Evolutionary conservation across 2,113 vertebrate species (phyloP).

Genomic region (Alectura lathami): DNA sequence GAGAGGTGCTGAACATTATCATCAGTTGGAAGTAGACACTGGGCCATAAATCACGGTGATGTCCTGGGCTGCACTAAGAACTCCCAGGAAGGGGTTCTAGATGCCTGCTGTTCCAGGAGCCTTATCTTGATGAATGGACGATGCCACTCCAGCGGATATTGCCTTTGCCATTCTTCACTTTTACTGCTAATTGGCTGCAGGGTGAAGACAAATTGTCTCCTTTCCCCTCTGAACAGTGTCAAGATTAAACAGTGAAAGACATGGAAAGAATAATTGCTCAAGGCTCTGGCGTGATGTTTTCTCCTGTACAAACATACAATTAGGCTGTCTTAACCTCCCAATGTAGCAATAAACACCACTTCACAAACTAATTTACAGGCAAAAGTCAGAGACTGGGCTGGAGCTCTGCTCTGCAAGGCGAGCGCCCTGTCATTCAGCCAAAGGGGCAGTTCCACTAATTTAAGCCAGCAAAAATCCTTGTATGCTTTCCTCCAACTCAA

Average conservation of each 20-base stretch:
- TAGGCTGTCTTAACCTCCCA: constrained; percentile 82
- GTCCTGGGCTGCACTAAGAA: constrained; percentile 25
- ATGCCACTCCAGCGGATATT: constrained; percentile 27
- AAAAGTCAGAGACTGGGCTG: constrained; percentile 68
- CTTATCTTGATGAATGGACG: constrained; percentile 48
- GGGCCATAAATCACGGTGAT: constrained; percentile 45
- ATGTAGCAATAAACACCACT: constrained; percentile 82
- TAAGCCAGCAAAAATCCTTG: constrained; percentile 77
- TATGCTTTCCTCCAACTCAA: constrained; percentile 71
- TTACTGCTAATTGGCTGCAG: constrained; percentile 62
- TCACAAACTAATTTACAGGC: constrained; percentile 82
- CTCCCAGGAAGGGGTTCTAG: constrained; percentile 10
- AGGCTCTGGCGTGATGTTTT: constrained; percentile 74
- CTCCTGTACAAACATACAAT: constrained; percentile 80
- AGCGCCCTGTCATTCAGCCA: constrained; percentile 63
- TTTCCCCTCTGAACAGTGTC: constrained; percentile 70
- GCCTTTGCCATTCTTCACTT: constrained; percentile 42
- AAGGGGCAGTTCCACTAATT: constrained; percentile 75
- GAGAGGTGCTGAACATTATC: constrained; percentile 29
- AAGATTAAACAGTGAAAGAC: constrained; percentile 72
- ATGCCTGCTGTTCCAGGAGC: constrained; percentile 6
- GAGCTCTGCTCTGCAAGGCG: constrained; percentile 60
- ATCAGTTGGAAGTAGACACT: not conserved
- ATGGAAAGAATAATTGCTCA: constrained; percentile 79
- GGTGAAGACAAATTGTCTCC: constrained; percentile 78